phyloP scores from a whole-genome alignment of 2,888 invertebrate species.

The Bhutanitis thaidina region DNA sequence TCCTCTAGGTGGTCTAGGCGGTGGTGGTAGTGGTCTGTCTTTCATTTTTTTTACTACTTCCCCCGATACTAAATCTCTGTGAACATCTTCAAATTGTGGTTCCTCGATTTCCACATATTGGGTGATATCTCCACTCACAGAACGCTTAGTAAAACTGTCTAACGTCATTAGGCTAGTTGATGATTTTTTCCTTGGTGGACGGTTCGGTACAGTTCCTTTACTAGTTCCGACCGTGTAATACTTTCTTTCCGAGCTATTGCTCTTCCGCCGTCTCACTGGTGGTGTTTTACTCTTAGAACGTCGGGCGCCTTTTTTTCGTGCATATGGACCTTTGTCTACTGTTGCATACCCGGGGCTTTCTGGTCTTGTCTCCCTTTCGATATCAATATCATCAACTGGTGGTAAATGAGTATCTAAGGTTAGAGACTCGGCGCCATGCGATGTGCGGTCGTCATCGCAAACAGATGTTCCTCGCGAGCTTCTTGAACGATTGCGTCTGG shows the following conservation, averaged over 20 bases:
- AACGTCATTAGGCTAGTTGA: conserved; percentile 75
- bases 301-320: conserved; percentile 80
- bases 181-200: conserved; percentile 82
- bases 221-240: conserved; percentile 83
- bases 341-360: conserved; percentile 86
- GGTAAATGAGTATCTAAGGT: conserved; percentile 70
- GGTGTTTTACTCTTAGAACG: conserved; percentile 78
- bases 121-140: conserved; percentile 63
- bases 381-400: conserved; percentile 46
- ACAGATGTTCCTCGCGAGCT: conserved; percentile 77
- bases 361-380: conserved; percentile 61
- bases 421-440: conserved; percentile 85
- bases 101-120: conserved; percentile 83
- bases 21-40: conserved; percentile 90
- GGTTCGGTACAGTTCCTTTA: conserved; percentile 76
- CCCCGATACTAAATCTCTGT: conserved; percentile 85
- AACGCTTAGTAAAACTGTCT: conserved; percentile 71
- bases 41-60: conserved; percentile 91
- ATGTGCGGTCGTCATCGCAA: conserved; percentile 85
- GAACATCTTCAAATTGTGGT: conserved; percentile 77
- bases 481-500: conserved; percentile 78
- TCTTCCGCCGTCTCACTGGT: conserved; percentile 63
- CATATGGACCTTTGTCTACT: conserved; percentile 85
- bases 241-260: conserved; percentile 77
- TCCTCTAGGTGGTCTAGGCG: conserved; percentile 89